Percentiles rank a stretch among this genome's conserved stretches.
Evolutionary conservation across 2,797 vertebrate genomes (phyloP).

Genomic region (Aphelocoma californica): DNA sequence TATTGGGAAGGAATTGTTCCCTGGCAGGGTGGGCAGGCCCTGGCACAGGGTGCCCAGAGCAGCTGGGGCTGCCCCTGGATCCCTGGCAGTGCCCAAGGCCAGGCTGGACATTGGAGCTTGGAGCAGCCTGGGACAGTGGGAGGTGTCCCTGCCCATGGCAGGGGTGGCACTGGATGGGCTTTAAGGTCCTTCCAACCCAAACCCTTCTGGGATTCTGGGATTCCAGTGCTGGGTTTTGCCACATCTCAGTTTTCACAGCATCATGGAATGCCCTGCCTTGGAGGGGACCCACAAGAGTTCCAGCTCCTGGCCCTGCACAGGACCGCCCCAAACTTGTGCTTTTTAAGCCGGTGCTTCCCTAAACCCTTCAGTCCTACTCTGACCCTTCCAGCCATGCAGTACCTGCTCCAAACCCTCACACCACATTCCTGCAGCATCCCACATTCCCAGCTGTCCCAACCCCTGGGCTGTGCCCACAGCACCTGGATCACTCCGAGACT

Average conservation of each 20-base stretch:
- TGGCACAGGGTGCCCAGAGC: no score
- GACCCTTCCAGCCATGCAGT: background rate
- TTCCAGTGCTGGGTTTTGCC: background rate
- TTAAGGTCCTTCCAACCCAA: rapidly evolving
- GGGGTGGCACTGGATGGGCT: rapidly evolving
- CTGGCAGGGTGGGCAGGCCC: background rate
- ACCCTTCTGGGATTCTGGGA: no score
- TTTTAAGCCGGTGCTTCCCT: background rate
- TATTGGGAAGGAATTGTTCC: background rate
- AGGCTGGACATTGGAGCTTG: background rate
- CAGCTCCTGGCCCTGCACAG: background rate
- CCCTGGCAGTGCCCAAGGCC: no score
- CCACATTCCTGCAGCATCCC: background rate
- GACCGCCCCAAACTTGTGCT: background rate
- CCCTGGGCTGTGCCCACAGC: background rate
- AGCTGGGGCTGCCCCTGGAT: no score
- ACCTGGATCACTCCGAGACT: background rate
- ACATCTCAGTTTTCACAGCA: background rate
- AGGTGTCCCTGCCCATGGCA: background rate
- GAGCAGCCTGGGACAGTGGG: background rate
- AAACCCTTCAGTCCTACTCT: background rate
- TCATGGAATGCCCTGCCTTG: background rate
- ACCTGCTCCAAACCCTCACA: background rate
- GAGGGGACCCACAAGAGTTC: background rate
- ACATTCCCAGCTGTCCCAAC: background rate